phyloP scores from a whole-genome alignment of 2,888 invertebrate genomes.

The Nebria brevicollis region DNA sequence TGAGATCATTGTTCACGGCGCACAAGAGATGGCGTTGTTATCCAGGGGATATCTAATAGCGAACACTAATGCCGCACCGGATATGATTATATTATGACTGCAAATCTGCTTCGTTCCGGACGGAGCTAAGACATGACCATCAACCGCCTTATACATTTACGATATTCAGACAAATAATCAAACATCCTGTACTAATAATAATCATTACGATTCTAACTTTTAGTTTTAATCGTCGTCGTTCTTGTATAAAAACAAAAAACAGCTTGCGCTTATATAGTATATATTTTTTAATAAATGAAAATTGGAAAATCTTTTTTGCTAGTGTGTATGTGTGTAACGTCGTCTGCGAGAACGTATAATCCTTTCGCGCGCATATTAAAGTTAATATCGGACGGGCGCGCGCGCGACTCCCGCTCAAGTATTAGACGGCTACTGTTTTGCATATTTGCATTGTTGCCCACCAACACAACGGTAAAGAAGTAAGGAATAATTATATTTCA shows the following conservation, averaged over 20 bases:
- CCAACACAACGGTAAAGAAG: background rate
- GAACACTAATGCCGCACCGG: background rate
- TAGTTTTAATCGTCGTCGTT: too few relatives aligned
- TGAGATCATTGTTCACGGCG: background rate
- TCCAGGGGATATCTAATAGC: background rate
- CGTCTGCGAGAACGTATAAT: background rate
- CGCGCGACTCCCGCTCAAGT: background rate
- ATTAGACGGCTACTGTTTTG: background rate
- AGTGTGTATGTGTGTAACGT: background rate
- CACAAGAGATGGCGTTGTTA: background rate
- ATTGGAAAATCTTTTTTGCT: background rate
- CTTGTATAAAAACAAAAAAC: too few relatives aligned
- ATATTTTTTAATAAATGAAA: background rate
- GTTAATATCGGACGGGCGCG: background rate
- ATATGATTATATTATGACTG: constrained; percentile 1
- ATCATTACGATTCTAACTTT: background rate
- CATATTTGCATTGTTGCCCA: background rate
- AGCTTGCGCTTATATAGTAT: too few relatives aligned
- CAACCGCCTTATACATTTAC: background rate
- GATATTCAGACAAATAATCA: background rate
- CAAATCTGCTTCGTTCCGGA: background rate
- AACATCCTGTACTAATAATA: background rate
- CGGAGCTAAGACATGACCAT: background rate
- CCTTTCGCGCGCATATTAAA: constrained; percentile 1
- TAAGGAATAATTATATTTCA: background rate